phyloP scores from a whole-genome alignment of 2,797 vertebrate genomes.

The Sebastes hubbsi region DNA sequence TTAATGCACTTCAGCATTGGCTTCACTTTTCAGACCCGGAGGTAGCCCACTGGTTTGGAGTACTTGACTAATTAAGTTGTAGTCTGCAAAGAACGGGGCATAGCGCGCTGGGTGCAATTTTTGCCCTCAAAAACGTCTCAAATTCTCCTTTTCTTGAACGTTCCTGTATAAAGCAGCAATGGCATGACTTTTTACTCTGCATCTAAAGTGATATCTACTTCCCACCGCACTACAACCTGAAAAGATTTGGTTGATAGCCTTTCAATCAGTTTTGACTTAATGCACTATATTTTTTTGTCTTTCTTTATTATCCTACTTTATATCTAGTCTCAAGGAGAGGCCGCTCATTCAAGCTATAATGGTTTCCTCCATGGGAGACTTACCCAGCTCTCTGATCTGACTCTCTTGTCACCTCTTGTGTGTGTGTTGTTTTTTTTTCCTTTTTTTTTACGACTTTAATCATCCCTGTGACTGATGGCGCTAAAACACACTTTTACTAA shows the following conservation, averaged over 20 bases:
- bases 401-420: neutral
- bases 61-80: too few relatives aligned
- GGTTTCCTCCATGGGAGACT: neutral
- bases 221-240: neutral
- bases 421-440: too few relatives aligned
- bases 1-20: too few relatives aligned
- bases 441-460: constrained; percentile 34
- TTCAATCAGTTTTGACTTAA: neutral
- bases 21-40: too few relatives aligned
- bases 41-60: too few relatives aligned
- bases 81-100: neutral
- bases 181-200: neutral
- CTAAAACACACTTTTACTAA: constrained; percentile 51
- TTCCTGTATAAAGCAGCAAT: neutral
- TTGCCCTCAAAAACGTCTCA: neutral
- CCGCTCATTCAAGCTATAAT: neutral
- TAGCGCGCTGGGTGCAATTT: neutral
- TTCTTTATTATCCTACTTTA: neutral
- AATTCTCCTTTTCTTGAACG: too few relatives aligned
- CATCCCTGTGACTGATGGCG: constrained; percentile 33
- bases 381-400: neutral
- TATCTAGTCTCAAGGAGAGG: neutral
- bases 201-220: neutral
- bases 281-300: neutral
- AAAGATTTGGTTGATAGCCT: too few relatives aligned